A percentile compares a stretch with the other conserved stretches of the same genome.
These are phyloP conservation scores for Argynnis bischoffii DNA, from an alignment of 2,888 invertebrate genomes.

Conservation along the genomic window DNA sequence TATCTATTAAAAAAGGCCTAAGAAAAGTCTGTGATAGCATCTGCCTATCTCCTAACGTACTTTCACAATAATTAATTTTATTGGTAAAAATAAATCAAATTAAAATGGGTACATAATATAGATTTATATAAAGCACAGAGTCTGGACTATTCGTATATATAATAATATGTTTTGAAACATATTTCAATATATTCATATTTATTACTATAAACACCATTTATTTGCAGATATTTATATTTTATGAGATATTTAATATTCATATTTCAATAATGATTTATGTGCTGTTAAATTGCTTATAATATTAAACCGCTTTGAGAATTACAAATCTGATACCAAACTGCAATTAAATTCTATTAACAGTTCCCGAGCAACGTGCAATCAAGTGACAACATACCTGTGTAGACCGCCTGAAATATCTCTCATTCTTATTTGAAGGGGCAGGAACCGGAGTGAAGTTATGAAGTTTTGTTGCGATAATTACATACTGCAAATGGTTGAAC, in stretches of 20 bases:
- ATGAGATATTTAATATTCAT: slow-evolving; percentile 45
- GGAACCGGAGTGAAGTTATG: slow-evolving; percentile 58
- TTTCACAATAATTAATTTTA: no score
- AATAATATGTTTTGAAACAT: slow-evolving; percentile 18
- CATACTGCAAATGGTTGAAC: slow-evolving; percentile 52
- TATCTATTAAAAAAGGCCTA: no score
- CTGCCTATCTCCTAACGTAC: no score
- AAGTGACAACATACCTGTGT: slow-evolving; percentile 58
- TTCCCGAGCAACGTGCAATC: slow-evolving; percentile 69
- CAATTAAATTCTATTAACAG: slow-evolving; percentile 78
- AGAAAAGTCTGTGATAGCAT: no score
- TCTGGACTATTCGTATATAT: slow-evolving; percentile 4
- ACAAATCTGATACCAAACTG: slow-evolving; percentile 49
- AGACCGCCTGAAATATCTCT: slow-evolving; percentile 70
- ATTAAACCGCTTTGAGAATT: slow-evolving; percentile 35
- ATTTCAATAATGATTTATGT: slow-evolving; percentile 36
- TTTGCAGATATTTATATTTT: slow-evolving; percentile 27
- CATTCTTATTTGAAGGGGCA: slow-evolving; percentile 67
- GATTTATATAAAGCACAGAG: neutral
- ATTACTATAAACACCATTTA: slow-evolving; percentile 21
- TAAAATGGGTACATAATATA: neutral
- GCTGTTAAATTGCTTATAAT: slow-evolving; percentile 40
- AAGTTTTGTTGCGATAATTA: slow-evolving; percentile 74
- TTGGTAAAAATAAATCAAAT: neutral
- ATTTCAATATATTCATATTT: slow-evolving; percentile 16